phyloP scores from a whole-genome alignment of 2,797 vertebrate species.

The Tauraco hartlaubi region DNA sequence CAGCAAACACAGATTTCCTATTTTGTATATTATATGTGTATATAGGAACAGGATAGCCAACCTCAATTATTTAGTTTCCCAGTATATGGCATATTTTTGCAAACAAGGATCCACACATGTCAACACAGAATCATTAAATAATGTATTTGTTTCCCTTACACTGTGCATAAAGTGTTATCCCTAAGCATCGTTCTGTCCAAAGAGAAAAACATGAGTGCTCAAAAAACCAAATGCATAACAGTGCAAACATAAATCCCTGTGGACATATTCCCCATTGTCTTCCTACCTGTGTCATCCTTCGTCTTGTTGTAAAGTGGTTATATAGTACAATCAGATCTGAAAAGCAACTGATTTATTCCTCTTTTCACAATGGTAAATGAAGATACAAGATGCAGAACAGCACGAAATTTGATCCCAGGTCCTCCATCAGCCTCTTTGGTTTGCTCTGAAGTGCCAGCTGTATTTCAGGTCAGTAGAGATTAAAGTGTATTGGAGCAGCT shows the following conservation, averaged over 20 bases:
- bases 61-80: slow-evolving; percentile 36
- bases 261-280: slow-evolving; percentile 16
- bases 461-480: slow-evolving; percentile 25
- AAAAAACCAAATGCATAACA: not conserved
- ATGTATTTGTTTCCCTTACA: slow-evolving; percentile 21
- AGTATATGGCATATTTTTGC: not conserved
- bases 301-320: slow-evolving; percentile 11
- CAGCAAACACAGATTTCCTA: not conserved
- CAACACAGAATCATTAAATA: slow-evolving; percentile 39
- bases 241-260: not conserved
- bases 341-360: slow-evolving; percentile 45
- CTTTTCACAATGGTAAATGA: not conserved
- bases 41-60: not conserved
- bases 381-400: slow-evolving; percentile 31
- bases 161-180: not conserved
- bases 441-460: slow-evolving; percentile 17
- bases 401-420: slow-evolving; percentile 42
- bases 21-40: not conserved
- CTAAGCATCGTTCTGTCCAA: not conserved
- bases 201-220: not conserved
- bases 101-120: not conserved
- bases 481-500: not conserved
- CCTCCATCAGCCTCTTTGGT: not conserved
- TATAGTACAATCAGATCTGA: not conserved
- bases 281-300: slow-evolving; percentile 16